Percentiles rank a stretch among this genome's conserved stretches.
Conservation (phyloP, 2,888 invertebrate species). For the Melipona beecheii region DNA sequence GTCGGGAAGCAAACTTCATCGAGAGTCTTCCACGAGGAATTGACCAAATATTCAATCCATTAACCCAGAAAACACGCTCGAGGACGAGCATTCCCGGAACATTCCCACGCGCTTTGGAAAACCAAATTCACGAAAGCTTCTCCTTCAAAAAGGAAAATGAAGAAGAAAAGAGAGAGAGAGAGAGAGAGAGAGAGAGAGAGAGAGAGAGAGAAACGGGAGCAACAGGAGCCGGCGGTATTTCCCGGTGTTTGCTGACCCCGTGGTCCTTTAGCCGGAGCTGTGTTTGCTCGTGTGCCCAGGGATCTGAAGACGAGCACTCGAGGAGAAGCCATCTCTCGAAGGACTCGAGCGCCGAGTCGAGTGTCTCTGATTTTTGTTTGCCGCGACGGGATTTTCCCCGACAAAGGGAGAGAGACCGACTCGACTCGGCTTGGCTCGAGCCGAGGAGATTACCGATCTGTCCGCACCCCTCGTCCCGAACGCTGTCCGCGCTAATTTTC, state of each 20-base stretch:
- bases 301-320: slow-evolving; percentile 53
- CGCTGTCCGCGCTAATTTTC: neutral
- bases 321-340: slow-evolving; percentile 66
- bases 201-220: slow-evolving; percentile 58
- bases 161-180: neutral
- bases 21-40: slow-evolving; percentile 22
- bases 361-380: slow-evolving; percentile 73
- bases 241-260: slow-evolving; percentile 67
- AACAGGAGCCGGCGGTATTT: slow-evolving; percentile 56
- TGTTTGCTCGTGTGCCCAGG: slow-evolving; percentile 67
- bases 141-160: neutral
- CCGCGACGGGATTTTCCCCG: slow-evolving; percentile 66
- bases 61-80: slow-evolving; percentile 21
- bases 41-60: slow-evolving; percentile 37
- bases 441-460: neutral
- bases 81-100: neutral
- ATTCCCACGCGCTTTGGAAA: slow-evolving; percentile 38
- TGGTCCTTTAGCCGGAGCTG: slow-evolving; percentile 53
- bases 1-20: slow-evolving; percentile 9
- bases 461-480: neutral
- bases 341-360: slow-evolving; percentile 63
- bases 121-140: neutral
- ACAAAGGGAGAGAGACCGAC: slow-evolving; percentile 58
- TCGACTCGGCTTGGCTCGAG: neutral
- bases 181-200: too few relatives aligned